Evolutionary conservation across 1,140 invertebrate genomes (phyloP), one percentile per base, ranked within the genome.

Genomic region (Aleiodes sp.): DNA sequence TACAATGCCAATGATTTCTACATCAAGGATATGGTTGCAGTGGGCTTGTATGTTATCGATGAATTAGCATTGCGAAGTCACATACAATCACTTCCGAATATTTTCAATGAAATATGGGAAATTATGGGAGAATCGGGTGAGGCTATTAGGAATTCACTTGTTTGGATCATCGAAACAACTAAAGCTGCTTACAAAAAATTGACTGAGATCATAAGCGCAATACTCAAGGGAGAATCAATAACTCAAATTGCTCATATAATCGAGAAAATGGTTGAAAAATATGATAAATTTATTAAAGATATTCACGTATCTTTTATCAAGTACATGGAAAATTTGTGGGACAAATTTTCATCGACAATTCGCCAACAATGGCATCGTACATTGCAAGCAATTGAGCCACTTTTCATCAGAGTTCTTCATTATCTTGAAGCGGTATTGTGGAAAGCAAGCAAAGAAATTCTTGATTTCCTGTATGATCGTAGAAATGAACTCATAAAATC

Each of bases 1-100:
- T 94, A 94, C 71, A 87, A 92, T 56, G 88, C 89, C 0, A 95
- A 96, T 74, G 93, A 95, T 62, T 95, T 95, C 79, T 94, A 94
- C 68, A 89, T 94, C 1, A 91, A 92, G 80, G 91, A 94, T 78
- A 88, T 94, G 1, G 89, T 92, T 0, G 88, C 88, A 33, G 88
- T 93, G 24, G 89, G 89, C 0, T 81, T 91, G 41, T 90, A 91
- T 21, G 85, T 94, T 0, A 85, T 93, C 10, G 93, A 95, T 70
- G 92, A 95, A 77, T 86, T 94, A 67, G 90, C 94, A 0, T 87
- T 95, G n/a, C 87, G 91, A 43, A 91, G 91, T 75, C 92, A 94
- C 78, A 90, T 94, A 70, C 89, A 93, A 72, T 91, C 91, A 1
- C 75, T 95, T 39, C 93, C 93, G 0, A 92, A 91, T 35, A 93